phyloP scores from a whole-genome alignment of 2,797 vertebrate genomes.

The Ambastaia sidthimunki region DNA sequence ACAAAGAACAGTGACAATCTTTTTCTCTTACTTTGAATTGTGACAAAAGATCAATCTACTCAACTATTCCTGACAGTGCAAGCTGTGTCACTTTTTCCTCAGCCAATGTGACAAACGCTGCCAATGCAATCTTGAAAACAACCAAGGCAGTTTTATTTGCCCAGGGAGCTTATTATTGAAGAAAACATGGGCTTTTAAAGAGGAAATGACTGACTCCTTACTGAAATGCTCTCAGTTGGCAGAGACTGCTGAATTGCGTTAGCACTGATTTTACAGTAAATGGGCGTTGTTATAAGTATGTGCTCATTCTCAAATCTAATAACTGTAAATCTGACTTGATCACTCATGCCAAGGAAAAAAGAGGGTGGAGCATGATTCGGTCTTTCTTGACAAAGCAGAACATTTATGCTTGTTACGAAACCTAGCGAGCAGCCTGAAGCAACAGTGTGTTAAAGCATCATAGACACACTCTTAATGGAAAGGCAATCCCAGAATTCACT shows the following conservation, averaged over 20 bases:
- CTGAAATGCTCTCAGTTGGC: slow-evolving; percentile 33
- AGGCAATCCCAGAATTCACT: neutral
- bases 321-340: slow-evolving; percentile 40
- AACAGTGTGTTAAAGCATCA: neutral
- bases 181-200: slow-evolving; percentile 60
- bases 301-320: slow-evolving; percentile 36
- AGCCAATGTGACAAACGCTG: slow-evolving; percentile 53
- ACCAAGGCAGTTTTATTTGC: slow-evolving; percentile 62
- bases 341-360: slow-evolving; percentile 20
- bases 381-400: neutral
- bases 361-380: neutral
- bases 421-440: neutral
- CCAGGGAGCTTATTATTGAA: slow-evolving; percentile 61
- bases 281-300: slow-evolving; percentile 28
- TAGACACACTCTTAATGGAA: neutral
- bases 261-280: slow-evolving; percentile 45
- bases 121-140: slow-evolving; percentile 61
- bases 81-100: slow-evolving; percentile 69
- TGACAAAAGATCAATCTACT: slow-evolving; percentile 51
- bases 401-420: neutral
- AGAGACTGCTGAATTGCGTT: slow-evolving; percentile 29
- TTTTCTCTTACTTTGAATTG: slow-evolving; percentile 37
- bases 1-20: slow-evolving; percentile 35
- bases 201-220: slow-evolving; percentile 61
- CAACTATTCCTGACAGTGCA: slow-evolving; percentile 57